phyloP scores from a whole-genome alignment of 2,888 invertebrate genomes.

The Phymatocera aterrima region DNA sequence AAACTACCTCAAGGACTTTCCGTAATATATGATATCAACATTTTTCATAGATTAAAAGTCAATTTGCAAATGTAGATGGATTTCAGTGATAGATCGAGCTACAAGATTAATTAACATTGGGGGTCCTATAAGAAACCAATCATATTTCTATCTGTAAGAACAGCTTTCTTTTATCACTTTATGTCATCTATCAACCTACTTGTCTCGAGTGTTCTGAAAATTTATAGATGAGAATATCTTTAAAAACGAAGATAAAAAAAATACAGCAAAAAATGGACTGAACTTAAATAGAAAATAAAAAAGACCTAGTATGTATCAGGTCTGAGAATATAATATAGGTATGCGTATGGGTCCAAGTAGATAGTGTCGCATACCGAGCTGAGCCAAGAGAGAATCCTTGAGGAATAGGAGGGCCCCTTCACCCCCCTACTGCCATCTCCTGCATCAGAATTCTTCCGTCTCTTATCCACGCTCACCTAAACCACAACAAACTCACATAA shows the following conservation, averaged over 20 bases:
- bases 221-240: conserved; percentile 18
- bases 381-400: conserved; percentile 74
- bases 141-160: conserved; percentile 10
- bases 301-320: conserved; percentile 47
- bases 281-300: conserved; percentile 30
- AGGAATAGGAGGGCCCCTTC: conserved; percentile 71
- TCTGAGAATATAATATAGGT: conserved; percentile 57
- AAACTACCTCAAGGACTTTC: not conserved
- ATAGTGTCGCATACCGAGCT: conserved; percentile 74
- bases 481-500: conserved; percentile 72
- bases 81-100: not conserved
- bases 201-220: conserved; percentile 36
- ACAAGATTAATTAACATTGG: not conserved
- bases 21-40: not conserved
- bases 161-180: conserved; percentile 8
- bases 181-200: conserved; percentile 29
- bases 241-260: conserved; percentile 13
- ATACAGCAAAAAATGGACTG: conserved; percentile 29
- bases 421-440: conserved; percentile 69
- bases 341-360: conserved; percentile 73
- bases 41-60: not conserved
- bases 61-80: not conserved
- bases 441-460: conserved; percentile 70
- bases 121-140: not conserved
- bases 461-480: conserved; percentile 74